Evolutionary conservation across 2,113 vertebrate genomes (phyloP).

Genomic region (Oncorhynchus kisutch): DNA sequence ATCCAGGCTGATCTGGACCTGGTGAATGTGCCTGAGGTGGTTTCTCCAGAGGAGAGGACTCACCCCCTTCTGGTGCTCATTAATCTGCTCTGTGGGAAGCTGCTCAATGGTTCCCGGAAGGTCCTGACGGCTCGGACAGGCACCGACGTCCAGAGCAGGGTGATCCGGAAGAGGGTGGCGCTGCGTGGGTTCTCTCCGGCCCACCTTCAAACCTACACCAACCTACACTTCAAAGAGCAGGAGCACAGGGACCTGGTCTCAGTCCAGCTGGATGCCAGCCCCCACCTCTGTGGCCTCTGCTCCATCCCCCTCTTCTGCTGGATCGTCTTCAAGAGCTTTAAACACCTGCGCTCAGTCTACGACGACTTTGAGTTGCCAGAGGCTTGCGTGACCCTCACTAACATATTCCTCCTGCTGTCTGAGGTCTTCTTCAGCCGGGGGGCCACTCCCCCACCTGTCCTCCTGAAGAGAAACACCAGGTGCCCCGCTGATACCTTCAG

Average conservation of each 20-base stretch:
- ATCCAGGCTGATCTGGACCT: slow-evolving; percentile 81
- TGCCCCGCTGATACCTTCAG: slow-evolving; percentile 79
- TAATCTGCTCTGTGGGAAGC: slow-evolving; percentile 84
- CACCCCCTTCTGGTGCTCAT: slow-evolving; percentile 83
- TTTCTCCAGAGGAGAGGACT: slow-evolving; percentile 78
- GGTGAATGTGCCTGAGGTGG: slow-evolving; percentile 75
- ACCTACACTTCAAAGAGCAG: slow-evolving; percentile 80
- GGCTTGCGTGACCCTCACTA: slow-evolving; percentile 81
- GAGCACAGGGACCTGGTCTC: slow-evolving; percentile 65
- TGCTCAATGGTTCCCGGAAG: slow-evolving; percentile 86
- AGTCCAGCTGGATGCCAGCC: slow-evolving; percentile 85
- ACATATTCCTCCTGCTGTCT: slow-evolving; percentile 84
- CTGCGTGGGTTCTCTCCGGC: slow-evolving; percentile 85
- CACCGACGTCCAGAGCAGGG: slow-evolving; percentile 77
- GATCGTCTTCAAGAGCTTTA: slow-evolving; percentile 91
- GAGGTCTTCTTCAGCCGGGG: slow-evolving; percentile 86
- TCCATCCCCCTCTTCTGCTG: slow-evolving; percentile 92
- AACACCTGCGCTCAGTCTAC: slow-evolving; percentile 77
- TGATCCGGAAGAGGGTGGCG: slow-evolving; percentile 84
- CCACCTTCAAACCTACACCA: slow-evolving; percentile 78
- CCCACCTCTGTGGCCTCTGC: slow-evolving; percentile 87
- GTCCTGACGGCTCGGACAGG: slow-evolving; percentile 86
- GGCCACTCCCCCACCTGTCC: slow-evolving; percentile 56
- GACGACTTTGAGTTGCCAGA: slow-evolving; percentile 77
- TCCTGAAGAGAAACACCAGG: slow-evolving; percentile 75